Evolutionary conservation across 2,113 vertebrate species (phyloP).

Genomic region (Bos taurus): DNA sequence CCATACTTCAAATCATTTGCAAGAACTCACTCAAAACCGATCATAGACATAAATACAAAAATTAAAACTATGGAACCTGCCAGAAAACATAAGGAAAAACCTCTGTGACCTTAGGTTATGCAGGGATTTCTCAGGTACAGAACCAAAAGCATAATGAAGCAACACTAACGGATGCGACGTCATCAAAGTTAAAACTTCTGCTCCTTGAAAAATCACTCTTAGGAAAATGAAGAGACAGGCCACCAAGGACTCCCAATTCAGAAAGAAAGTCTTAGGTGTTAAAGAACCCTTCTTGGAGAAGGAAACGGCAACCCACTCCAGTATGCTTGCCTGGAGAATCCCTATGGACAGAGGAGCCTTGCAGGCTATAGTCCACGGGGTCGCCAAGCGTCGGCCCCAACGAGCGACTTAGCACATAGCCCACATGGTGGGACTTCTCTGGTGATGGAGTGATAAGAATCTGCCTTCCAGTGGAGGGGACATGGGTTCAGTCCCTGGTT

Average conservation of each 20-base stretch:
- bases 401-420: too few species aligned
- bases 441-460: background rate
- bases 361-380: too few species aligned
- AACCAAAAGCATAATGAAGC: background rate
- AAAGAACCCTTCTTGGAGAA: background rate
- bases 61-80: background rate
- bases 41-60: background rate
- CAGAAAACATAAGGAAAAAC: background rate
- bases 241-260: background rate
- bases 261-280: background rate
- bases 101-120: background rate
- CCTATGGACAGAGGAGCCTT: too few species aligned
- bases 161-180: background rate
- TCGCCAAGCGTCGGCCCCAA: too few species aligned
- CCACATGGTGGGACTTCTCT: background rate
- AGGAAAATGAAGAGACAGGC: background rate
- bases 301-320: too few species aligned
- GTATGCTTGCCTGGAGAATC: too few species aligned
- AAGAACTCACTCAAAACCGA: background rate
- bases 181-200: background rate
- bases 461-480: background rate
- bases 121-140: background rate
- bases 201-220: background rate
- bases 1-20: background rate
- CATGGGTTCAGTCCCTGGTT: background rate